Conservation (phyloP, 1,140 invertebrate species). For the Papilio helenus region DNA sequence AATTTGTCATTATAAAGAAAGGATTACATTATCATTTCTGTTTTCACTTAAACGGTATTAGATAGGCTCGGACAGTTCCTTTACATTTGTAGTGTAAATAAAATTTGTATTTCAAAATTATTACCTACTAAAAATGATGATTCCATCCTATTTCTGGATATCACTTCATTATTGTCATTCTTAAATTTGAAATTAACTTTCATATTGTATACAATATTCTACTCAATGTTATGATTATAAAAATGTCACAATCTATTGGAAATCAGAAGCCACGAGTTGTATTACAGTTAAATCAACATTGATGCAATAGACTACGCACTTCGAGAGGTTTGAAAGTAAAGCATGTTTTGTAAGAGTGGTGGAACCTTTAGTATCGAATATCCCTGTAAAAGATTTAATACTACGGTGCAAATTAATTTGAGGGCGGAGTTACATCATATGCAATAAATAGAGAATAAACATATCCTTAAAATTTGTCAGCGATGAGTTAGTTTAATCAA, state of each 20-base stretch:
- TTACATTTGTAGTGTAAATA: not conserved
- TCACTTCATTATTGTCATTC: not conserved
- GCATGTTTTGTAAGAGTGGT: not conserved
- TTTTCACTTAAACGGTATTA: not conserved
- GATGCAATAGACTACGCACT: not conserved
- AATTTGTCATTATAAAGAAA: not conserved
- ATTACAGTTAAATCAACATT: not conserved
- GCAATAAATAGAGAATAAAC: too few species aligned
- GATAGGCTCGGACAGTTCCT: not conserved
- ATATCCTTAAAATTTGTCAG: too few species aligned
- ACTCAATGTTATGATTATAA: not conserved
- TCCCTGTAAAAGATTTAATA: not conserved
- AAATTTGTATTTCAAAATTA: too few species aligned
- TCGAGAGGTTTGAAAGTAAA: not conserved
- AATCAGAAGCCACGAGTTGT: conserved; percentile 6
- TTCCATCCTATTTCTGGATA: not conserved
- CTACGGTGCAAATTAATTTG: too few species aligned
- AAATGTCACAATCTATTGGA: conserved; percentile 11
- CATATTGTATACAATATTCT: not conserved
- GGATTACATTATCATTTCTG: not conserved
- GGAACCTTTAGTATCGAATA: not conserved
- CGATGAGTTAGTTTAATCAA: too few species aligned
- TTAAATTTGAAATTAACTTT: not conserved
- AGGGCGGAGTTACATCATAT: too few species aligned
- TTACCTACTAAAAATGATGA: not conserved